Percentiles rank a stretch among this genome's conserved stretches.
These are phyloP conservation scores for Heteromyza rotundicornis DNA, from an alignment of 2,888 invertebrate species.

Conservation along the genomic window DNA sequence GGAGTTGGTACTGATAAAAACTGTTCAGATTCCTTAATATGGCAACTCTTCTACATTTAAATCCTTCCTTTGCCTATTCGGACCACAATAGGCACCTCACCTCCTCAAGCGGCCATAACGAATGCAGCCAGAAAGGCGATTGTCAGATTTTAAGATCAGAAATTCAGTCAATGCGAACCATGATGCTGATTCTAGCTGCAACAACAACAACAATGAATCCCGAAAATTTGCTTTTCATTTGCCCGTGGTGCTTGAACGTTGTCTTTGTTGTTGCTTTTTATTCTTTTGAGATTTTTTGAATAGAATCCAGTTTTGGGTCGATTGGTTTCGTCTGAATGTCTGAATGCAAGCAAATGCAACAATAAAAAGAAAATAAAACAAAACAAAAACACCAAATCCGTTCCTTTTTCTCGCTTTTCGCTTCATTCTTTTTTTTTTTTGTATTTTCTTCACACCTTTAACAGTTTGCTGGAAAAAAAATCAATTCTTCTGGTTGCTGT, in stretches of 20 bases:
- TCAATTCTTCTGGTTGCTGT: constrained; percentile 10
- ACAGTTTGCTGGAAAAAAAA: constrained; percentile 9
- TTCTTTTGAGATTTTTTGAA: too few relatives aligned
- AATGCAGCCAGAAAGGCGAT: too few relatives aligned
- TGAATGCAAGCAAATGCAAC: not conserved
- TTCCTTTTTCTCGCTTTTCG: not conserved
- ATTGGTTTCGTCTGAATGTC: not conserved
- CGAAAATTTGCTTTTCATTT: not conserved
- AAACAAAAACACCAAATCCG: not conserved
- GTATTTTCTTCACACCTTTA: constrained; percentile 30
- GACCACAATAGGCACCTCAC: too few relatives aligned
- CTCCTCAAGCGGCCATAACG: too few relatives aligned
- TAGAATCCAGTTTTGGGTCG: constrained; percentile 3
- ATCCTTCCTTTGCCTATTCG: too few relatives aligned
- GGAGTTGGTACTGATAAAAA: too few relatives aligned
- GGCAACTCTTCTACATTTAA: too few relatives aligned
- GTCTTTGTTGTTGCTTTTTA: too few relatives aligned
- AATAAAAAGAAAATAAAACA: not conserved
- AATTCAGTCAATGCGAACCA: too few relatives aligned
- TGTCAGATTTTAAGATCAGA: too few relatives aligned
- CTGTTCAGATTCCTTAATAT: too few relatives aligned
- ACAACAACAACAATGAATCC: not conserved
- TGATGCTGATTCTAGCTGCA: constrained; percentile 4
- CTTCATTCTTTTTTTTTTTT: not conserved
- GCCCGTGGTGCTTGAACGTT: too few relatives aligned